These are phyloP conservation scores for Drosophila rubida DNA, from an alignment of 2,888 invertebrate genomes.

Conservation along the genomic window DNA sequence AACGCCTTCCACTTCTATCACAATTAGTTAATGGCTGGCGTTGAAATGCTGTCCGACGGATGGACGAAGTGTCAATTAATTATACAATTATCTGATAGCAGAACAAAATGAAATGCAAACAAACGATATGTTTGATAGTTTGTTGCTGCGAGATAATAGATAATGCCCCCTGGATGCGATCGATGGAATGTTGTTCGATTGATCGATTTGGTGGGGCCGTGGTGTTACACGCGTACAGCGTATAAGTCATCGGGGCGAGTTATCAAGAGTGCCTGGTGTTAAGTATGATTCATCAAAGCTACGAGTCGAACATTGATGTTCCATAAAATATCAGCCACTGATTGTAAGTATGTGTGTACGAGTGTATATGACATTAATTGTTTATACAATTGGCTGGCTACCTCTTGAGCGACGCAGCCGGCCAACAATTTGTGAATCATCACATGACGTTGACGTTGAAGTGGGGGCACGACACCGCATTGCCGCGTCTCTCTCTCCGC, in stretches of 20 bases:
- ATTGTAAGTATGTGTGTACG: slow-evolving; percentile 13
- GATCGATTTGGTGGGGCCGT: not conserved
- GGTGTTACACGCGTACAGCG: not conserved
- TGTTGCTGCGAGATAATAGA: slow-evolving; percentile 5
- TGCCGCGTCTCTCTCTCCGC: not conserved
- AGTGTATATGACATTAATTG: slow-evolving; percentile 35
- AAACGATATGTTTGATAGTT: slow-evolving; percentile 7
- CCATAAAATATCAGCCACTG: slow-evolving; percentile 23
- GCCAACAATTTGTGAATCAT: slow-evolving; percentile 33
- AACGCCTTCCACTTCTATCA: slow-evolving; percentile 20
- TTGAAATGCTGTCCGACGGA: slow-evolving; percentile 4
- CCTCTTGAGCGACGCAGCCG: slow-evolving; percentile 4
- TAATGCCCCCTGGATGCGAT: not conserved
- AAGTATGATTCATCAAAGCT: slow-evolving; percentile 34
- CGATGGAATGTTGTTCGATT: not conserved
- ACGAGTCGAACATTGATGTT: not conserved
- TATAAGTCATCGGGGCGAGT: not conserved
- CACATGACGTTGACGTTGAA: slow-evolving; percentile 1
- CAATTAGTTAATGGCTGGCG: slow-evolving; percentile 46
- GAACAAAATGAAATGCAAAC: slow-evolving; percentile 21
- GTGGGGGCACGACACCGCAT: not conserved
- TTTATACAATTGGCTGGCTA: slow-evolving; percentile 35
- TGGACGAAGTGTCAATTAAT: slow-evolving; percentile 32
- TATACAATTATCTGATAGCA: slow-evolving; percentile 32
- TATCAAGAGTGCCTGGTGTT: not conserved